Base-by-base conservation (phyloP, 1,140 invertebrate species). In the Hyles euphorbiae region DNA sequence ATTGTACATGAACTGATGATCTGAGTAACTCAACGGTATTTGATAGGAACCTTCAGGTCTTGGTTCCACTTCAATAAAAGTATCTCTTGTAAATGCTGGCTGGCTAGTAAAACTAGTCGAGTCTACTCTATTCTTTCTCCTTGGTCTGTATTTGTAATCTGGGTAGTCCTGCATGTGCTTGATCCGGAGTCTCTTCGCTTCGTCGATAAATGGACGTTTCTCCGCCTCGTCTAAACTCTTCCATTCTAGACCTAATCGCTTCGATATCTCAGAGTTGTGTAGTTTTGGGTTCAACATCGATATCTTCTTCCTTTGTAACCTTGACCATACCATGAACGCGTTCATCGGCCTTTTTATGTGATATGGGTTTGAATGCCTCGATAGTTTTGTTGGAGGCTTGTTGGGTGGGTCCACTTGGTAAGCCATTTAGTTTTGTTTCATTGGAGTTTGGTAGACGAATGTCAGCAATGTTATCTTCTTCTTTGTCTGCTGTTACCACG, bases 141-240 rank as follows among this genome's bases (percentile, higher is more conserved):
- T 86, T 0, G 94, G 93, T 45, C 92, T 86, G 74, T 94, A 94
- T 77, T 94, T 94, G 76, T 94, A 94, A 65, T 94, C 92, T 2
- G 93, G 93, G 83, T 95, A 91, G 71, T 94, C 93, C 56, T 93
- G 89, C 93, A 95, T 95, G 76, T 95, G 94, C 63, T 94, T 91
- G 10, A 91, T 90, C 49, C 94, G 90, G 49, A 95, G 80, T 32
- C 93, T 78, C 75, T 95, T 95, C 0, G 94, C 94, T 86, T 96
- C 95, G 76, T 97, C 95, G 63, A 96, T 96, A 75, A 96, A 97
- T 0, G 96, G 96, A 58, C 92, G 87, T 66, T 94, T 92, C 60
- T 95, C 93, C 2, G 83, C 81, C 55, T 94, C 93, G 32, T 91
- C 89, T 34, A 95, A 81, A 58, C 90, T 82, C 71, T 94, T 94